Conservation (phyloP, 1,140 invertebrate species). For the Megathymus violae region DNA sequence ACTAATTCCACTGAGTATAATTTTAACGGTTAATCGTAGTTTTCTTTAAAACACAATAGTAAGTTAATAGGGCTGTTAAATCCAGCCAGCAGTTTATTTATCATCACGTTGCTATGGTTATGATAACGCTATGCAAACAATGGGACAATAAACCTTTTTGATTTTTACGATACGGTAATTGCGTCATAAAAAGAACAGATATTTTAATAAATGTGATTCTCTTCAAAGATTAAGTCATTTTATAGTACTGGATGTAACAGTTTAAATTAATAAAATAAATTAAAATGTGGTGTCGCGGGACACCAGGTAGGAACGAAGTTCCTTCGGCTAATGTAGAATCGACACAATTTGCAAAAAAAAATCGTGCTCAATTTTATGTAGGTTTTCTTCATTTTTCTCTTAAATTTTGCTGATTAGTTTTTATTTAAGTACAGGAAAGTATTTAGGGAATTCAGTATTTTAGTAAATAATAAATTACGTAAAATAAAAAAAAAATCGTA, state of each 20-base stretch:
- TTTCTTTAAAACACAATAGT: slow-evolving; percentile 21
- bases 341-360: too few relatives aligned
- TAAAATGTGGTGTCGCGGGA: too few relatives aligned
- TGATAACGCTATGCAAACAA: slow-evolving; percentile 24
- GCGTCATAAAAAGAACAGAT: slow-evolving; percentile 9
- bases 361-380: too few relatives aligned
- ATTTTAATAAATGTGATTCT: background rate
- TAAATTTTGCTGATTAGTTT: too few relatives aligned
- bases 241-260: background rate
- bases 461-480: too few relatives aligned
- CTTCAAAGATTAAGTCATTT: background rate
- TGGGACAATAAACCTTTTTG: slow-evolving; percentile 21
- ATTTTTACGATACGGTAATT: slow-evolving; percentile 26
- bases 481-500: too few relatives aligned
- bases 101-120: slow-evolving; percentile 10
- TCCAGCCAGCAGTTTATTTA: slow-evolving; percentile 8
- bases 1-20: background rate
- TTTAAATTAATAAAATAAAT: too few relatives aligned
- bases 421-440: too few relatives aligned
- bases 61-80: slow-evolving; percentile 29
- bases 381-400: too few relatives aligned
- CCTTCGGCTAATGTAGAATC: too few relatives aligned
- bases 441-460: too few relatives aligned
- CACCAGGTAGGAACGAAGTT: too few relatives aligned
- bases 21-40: slow-evolving; percentile 17